Evolutionary conservation across 2,113 vertebrate species (phyloP).

Genomic region (Empidonax alnorum): DNA sequence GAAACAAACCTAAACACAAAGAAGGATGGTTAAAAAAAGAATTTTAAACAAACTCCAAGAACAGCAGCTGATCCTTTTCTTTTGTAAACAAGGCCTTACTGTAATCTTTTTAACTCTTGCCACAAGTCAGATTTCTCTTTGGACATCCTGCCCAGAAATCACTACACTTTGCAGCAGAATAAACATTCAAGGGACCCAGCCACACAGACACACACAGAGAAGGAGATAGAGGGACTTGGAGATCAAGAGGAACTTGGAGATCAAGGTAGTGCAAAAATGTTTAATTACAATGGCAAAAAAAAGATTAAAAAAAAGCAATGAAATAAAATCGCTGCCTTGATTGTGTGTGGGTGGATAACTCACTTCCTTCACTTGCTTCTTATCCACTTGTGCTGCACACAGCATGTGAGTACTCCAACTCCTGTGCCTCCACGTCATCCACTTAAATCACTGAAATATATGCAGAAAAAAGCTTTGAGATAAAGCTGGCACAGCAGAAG

Average conservation of each 20-base stretch:
- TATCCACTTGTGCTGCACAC: background rate
- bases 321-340: background rate
- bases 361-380: background rate
- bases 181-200: constrained; percentile 1
- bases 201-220: background rate
- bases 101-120: constrained; percentile 66
- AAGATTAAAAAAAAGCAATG: background rate
- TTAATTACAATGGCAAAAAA: background rate
- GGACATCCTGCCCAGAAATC: constrained; percentile 55
- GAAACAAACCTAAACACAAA: constrained; percentile 76
- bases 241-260: background rate
- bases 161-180: constrained; percentile 28
- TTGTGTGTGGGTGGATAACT: constrained; percentile 16
- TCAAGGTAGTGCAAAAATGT: background rate
- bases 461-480: constrained; percentile 7
- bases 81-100: constrained; percentile 77
- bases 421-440: background rate
- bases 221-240: background rate
- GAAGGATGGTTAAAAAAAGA: constrained; percentile 75
- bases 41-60: constrained; percentile 78
- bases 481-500: constrained; percentile 12
- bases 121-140: constrained; percentile 69
- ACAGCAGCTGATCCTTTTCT: constrained; percentile 65
- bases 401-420: background rate
- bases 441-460: constrained; percentile 34